A percentile compares a stretch with the other conserved stretches of the same genome.
Conservation (phyloP, 2,113 vertebrate species). For the Phalacrocorax aristotelis region DNA sequence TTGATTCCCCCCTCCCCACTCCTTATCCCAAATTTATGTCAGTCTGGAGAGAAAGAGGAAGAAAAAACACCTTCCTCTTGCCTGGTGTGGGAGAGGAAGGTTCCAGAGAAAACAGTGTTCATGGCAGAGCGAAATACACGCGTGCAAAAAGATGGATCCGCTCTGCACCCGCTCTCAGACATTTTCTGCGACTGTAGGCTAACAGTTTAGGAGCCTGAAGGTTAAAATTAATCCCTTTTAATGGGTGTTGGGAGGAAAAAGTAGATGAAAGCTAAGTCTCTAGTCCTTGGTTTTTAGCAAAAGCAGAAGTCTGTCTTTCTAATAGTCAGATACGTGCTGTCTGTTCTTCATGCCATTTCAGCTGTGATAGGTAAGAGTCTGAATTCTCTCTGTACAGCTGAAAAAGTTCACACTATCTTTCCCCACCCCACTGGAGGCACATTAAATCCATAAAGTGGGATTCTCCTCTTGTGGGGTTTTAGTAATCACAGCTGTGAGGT, state of each 20-base stretch:
- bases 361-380: neutral
- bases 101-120: neutral
- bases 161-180: accelerated
- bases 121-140: neutral
- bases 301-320: neutral
- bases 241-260: neutral
- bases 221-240: neutral
- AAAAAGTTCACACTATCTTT: neutral
- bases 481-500: neutral
- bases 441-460: neutral
- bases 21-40: neutral
- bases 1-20: neutral
- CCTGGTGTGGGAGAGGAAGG: neutral
- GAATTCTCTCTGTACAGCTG: neutral
- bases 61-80: neutral
- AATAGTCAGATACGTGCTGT: neutral
- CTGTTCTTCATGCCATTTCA: neutral
- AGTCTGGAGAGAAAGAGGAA: neutral
- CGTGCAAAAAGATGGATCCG: neutral
- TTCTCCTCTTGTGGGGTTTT: neutral
- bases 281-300: neutral
- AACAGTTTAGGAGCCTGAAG: neutral
- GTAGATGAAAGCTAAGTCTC: neutral
- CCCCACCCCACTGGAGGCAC: no score
- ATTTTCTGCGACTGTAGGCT: neutral